These are phyloP conservation scores for Augiades crinisus DNA, from an alignment of 2,888 invertebrate species.

Conservation along the genomic window DNA sequence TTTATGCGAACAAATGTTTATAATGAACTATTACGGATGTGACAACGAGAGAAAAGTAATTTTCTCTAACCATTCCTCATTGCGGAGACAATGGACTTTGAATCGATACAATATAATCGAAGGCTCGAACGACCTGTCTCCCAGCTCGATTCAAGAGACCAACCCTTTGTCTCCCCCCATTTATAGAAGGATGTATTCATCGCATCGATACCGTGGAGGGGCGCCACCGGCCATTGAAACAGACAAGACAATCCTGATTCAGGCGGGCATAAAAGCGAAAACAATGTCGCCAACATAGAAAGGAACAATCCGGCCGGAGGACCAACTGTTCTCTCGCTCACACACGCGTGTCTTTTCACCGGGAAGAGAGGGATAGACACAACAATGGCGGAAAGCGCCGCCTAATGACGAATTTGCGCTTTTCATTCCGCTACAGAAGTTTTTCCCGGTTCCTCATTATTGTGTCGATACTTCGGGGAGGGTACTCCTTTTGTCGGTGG, in stretches of 20 bases:
- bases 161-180: slow-evolving; percentile 79
- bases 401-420: slow-evolving; percentile 82
- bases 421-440: slow-evolving; percentile 81
- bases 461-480: slow-evolving; percentile 75
- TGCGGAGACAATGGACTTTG: slow-evolving; percentile 68
- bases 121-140: slow-evolving; percentile 76
- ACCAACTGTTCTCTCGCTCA: slow-evolving; percentile 63
- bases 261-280: slow-evolving; percentile 78
- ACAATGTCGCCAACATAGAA: slow-evolving; percentile 81
- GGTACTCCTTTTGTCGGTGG: slow-evolving; percentile 64
- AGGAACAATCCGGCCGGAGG: slow-evolving; percentile 79
- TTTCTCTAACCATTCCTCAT: slow-evolving; percentile 78
- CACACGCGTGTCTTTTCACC: slow-evolving; percentile 35
- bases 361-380: slow-evolving; percentile 52
- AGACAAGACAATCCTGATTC: slow-evolving; percentile 81
- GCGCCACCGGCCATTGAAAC: slow-evolving; percentile 76
- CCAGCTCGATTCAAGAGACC: slow-evolving; percentile 77
- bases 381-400: slow-evolving; percentile 79
- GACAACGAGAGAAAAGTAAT: slow-evolving; percentile 75
- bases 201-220: slow-evolving; percentile 73
- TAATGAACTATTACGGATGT: slow-evolving; percentile 41
- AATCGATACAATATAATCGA: slow-evolving; percentile 80
- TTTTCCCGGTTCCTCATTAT: slow-evolving; percentile 80
- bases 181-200: slow-evolving; percentile 74
- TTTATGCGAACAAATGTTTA: slow-evolving; percentile 24